phyloP scores from a whole-genome alignment of 2,113 vertebrate genomes.

The Notothenia rossii region DNA sequence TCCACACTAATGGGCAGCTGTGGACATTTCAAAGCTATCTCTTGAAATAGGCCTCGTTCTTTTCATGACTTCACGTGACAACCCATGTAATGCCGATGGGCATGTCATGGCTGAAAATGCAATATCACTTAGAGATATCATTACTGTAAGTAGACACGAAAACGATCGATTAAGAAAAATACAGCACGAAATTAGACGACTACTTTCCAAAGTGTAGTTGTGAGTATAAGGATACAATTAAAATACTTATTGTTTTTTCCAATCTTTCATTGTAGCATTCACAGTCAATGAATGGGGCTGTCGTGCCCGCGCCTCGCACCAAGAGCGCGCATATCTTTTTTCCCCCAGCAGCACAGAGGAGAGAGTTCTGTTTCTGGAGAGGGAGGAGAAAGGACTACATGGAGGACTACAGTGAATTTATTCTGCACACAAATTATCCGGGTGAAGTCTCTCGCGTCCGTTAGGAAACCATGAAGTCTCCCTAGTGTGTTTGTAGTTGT shows the following conservation, averaged over 20 bases:
- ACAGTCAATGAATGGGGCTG: slow-evolving; percentile 63
- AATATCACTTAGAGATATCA: background rate
- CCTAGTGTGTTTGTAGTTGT: slow-evolving; percentile 6
- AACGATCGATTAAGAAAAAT: background rate
- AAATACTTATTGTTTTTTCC: background rate
- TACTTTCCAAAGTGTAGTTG: background rate
- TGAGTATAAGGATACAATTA: background rate
- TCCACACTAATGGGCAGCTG: slow-evolving; percentile 63
- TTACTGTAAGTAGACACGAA: background rate
- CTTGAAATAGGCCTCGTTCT: slow-evolving; percentile 59
- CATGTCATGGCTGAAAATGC: slow-evolving; percentile 6
- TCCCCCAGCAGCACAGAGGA: slow-evolving; percentile 60
- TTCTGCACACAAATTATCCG: slow-evolving; percentile 44
- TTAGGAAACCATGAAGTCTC: slow-evolving; percentile 34
- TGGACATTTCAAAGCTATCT: slow-evolving; percentile 44
- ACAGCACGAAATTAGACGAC: accelerated
- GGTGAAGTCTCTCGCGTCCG: slow-evolving; percentile 15
- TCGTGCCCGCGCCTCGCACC: slow-evolving; percentile 54
- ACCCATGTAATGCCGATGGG: slow-evolving; percentile 42
- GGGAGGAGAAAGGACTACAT: slow-evolving; percentile 67
- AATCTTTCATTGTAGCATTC: background rate
- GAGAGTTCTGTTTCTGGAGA: slow-evolving; percentile 61
- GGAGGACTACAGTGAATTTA: slow-evolving; percentile 37
- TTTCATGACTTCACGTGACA: slow-evolving; percentile 69
- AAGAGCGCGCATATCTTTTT: slow-evolving; percentile 64